A percentile compares a stretch with the other conserved stretches of the same genome.
Evolutionary conservation across 2,113 vertebrate species (phyloP).

Genomic region (Halichoerus grypus): DNA sequence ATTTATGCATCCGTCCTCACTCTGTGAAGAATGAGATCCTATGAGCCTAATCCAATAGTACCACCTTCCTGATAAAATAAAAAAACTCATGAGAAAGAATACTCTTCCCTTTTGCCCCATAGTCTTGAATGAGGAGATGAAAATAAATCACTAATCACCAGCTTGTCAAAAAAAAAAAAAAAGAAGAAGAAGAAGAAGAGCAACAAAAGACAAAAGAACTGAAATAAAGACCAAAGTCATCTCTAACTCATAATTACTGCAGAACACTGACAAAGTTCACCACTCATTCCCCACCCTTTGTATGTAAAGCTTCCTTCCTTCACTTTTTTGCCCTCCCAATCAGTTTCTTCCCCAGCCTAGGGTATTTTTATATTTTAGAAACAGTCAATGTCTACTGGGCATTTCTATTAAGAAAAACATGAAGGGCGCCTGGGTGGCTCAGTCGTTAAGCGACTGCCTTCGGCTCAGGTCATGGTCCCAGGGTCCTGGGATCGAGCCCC

Average conservation of each 20-base stretch:
- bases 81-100: neutral
- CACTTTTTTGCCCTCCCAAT: neutral
- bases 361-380: slow-evolving; percentile 25
- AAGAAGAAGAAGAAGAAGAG: neutral
- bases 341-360: neutral
- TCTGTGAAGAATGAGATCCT: neutral
- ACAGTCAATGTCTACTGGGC: neutral
- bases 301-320: neutral
- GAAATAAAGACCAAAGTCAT: neutral
- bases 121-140: neutral
- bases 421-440: too few species aligned
- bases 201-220: neutral
- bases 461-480: too few species aligned
- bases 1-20: neutral
- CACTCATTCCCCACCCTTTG: neutral
- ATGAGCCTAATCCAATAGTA: neutral
- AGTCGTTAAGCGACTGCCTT: too few species aligned
- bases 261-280: neutral
- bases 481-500: too few species aligned
- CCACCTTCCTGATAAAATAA: neutral
- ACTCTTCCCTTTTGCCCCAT: neutral
- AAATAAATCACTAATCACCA: neutral
- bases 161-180: neutral
- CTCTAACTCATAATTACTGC: neutral
- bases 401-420: neutral